Base-by-base conservation (phyloP, 2,888 invertebrate species). In the Calameuta idolon region DNA sequence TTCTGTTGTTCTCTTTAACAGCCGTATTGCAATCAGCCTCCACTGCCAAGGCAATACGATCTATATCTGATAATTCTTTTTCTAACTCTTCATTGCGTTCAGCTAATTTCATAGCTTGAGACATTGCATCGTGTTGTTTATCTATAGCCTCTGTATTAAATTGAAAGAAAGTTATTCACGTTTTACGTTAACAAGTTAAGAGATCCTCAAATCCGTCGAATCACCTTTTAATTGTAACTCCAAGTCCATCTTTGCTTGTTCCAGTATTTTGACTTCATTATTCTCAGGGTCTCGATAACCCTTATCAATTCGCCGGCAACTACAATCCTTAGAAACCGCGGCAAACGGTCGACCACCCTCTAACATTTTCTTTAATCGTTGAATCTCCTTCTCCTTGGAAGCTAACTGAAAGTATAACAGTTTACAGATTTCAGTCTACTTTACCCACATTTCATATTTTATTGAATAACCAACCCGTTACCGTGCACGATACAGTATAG, bases 101-200 rank as follows among this genome's bases (percentile, higher is more conserved):
- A n/a, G 96, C 96, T 76, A 96, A 92, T 86, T 93, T 93, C 73
- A 96, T 91, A 9, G 96, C 96, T 83, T 95, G 92, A 73, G 95
- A 92, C 96, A 96, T 96, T 5, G 96, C 97, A 89, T 96, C 96
- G 90, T 97, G 97, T 87, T 96, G 95, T 86, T 95, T 95, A 77
- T 93, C 92, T 79, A 95, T 89, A 33, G 94, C 92, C 83, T 93
- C 94, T 91, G 83, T 77, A 88, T 55, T 30, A n/a, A 73, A 74
- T 69, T 34, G 4, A 74, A 37, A 76, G 37, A 40, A 23, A 55
- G 23, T 55, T 55, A 55, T 55, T 55, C 9, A 23, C 23, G 55
- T 55, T 23, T 55, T 5, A 23, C 23, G 23, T 55, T 55, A 9
- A 55, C 23, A 9, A 9, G 23, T 9, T 23, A 0, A 2, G 55